Conservation (phyloP, 2,888 invertebrate genomes). For the Bembecia ichneumoniformis region DNA sequence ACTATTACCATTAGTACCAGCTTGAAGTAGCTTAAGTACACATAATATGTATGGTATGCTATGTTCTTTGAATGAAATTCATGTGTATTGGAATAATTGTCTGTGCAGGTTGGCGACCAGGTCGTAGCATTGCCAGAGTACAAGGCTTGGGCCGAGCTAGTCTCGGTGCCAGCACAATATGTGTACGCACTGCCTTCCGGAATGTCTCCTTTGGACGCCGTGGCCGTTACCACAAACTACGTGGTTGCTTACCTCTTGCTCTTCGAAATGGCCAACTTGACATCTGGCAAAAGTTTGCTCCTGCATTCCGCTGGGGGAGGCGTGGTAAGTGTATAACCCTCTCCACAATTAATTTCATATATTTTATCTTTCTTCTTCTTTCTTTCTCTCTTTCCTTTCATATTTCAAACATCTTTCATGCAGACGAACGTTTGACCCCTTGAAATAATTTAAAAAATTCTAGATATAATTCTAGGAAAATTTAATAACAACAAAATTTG, state of each 20-base stretch:
- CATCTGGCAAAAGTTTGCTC: constrained; percentile 84
- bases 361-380: neutral
- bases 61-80: too few relatives aligned
- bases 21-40: too few relatives aligned
- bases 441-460: too few relatives aligned
- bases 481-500: too few relatives aligned
- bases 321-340: constrained; percentile 78
- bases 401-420: too few relatives aligned
- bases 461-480: too few relatives aligned
- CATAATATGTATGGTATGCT: too few relatives aligned
- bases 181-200: constrained; percentile 84
- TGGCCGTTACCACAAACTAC: constrained; percentile 88
- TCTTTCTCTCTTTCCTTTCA: too few relatives aligned
- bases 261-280: constrained; percentile 85
- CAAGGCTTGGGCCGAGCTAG: constrained; percentile 89
- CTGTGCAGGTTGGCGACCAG: constrained; percentile 80
- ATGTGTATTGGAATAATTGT: too few relatives aligned
- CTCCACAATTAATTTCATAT: neutral
- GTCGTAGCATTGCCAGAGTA: constrained; percentile 89
- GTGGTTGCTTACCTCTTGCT: constrained; percentile 88
- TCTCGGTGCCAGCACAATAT: constrained; percentile 83
- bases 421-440: too few relatives aligned
- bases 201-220: constrained; percentile 84
- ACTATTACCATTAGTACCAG: too few relatives aligned
- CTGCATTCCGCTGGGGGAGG: constrained; percentile 91